Base-by-base conservation (phyloP, 2,797 vertebrate genomes). In the Anguilla pacifica region DNA sequence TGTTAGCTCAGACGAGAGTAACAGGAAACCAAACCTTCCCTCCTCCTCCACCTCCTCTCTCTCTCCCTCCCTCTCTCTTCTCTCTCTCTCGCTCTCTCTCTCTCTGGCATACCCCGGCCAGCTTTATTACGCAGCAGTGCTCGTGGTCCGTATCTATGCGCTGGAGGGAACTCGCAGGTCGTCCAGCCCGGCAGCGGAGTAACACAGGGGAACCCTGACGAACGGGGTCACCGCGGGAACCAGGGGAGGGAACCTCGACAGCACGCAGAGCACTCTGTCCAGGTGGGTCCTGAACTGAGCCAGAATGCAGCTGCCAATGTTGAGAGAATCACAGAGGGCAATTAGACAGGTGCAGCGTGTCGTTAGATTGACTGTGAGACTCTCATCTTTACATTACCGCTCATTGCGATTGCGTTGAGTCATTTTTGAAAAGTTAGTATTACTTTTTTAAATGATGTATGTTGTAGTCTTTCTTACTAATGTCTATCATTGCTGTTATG, bases 11-110 rank as follows among this genome's bases (percentile, higher is more conserved):
- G 94, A 86, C 86, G 85, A 92, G 91, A 95, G 96, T 96, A 96
- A 96, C 92, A 94, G 94, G 96, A 96, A 95, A 96, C 96, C 94
- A 93, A 91, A 92, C 92, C 92, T 94, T 93, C 92, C 94, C 94
- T 90, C 94, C 91, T 84, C 86, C 77, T 87, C 92, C 94, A 85
- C 88, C 88, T 89, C 92, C 93, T 90, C 88, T 89, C 92, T 89
- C 91, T 88, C 89, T 89, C 89, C 92, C 91, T 92, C 83, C 57
- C 79, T 57, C 83, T 87, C 93, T 93, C 90, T 92, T 61, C 79
- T 57, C 83, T 61, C 79, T 57, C 83, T 87, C 93, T 93, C 90
- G 91, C 91, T 89, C 84, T 61, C 89, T 86, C 88, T 92, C 89
- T 90, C 89, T 74, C 86, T 89, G 64, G 49, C 91, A 92, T 93